Evolutionary conservation across 2,113 vertebrate species (phyloP), one percentile per base, ranked within the genome.

Genomic region (Calypte anna): DNA sequence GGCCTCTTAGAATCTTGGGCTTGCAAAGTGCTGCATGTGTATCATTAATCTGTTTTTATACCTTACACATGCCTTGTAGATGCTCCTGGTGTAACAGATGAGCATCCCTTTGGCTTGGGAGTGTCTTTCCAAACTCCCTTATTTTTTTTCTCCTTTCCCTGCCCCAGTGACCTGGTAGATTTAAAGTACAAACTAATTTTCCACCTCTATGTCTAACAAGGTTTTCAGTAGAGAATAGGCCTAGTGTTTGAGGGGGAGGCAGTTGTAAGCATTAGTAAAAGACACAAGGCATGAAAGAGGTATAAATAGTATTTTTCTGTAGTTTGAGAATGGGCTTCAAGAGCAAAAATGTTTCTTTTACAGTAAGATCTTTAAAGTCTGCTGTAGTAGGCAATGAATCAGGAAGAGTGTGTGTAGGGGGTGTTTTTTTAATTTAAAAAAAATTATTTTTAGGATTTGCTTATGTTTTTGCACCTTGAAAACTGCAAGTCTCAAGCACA

Each of bases 101-200:
- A n/a, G 23, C 76, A 59, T 80, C 70, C 82, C 61, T 68, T 28
- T 27, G 28, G 36, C 55, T 82, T 80, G 10, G 72, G 43, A 55
- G 22, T 43, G 33, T 46, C 74, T 80, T 80, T 93, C 48, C 72
- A 64, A 51, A 66, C 38, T 64, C 23, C 48, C n/a, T 44, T 67
- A 75, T 54, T 96, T 90, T 40, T 40, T 40, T 40, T 40, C 72
- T 88, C 24, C 5, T 72, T 82, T 86, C 31, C 51, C 7, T 43
- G 44, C 31, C 36, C 44, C 53, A 59, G 0, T 36, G 63, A n/a
- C 31, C 36, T 53, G 66, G 62, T 6, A 82, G 55, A 59, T 67
- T 66, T 81, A 54, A 91, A 79, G 50, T 59, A 46, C 9, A 51
- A 84, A 70, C 36, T 93, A 19, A 62, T 82, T 89, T 95, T 82